Conservation (phyloP, 2,797 vertebrate species). For the Acomys russatus region DNA sequence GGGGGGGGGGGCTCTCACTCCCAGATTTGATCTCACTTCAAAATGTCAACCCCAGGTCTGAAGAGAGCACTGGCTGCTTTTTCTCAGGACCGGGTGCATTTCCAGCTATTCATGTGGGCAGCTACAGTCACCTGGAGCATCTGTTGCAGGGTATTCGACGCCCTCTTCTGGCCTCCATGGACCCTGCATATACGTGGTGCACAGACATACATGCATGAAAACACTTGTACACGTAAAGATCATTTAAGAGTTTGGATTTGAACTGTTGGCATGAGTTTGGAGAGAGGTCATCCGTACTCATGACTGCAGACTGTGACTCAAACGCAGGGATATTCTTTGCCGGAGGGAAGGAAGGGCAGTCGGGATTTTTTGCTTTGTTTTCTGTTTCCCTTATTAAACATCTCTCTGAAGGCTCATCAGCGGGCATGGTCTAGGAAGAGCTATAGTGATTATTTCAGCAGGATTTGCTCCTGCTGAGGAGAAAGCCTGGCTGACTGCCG, state of each 20-base stretch:
- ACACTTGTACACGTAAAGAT: neutral
- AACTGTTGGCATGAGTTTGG: neutral
- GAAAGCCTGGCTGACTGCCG: neutral
- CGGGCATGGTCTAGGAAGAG: neutral
- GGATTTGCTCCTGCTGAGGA: constrained; percentile 23
- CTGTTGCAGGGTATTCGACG: neutral
- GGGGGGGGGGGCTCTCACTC: neutral
- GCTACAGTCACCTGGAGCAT: neutral
- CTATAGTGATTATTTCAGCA: neutral
- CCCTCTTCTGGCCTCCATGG: neutral
- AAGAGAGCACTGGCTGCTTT: neutral
- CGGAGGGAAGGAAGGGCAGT: neutral
- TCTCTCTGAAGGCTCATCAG: neutral
- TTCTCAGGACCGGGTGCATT: neutral
- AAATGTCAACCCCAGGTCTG: neutral
- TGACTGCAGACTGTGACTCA: neutral
- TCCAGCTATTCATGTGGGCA: neutral
- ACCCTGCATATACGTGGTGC: too few relatives aligned
- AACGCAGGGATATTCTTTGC: neutral
- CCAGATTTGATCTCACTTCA: neutral
- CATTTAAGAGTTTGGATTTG: neutral
- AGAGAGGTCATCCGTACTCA: neutral
- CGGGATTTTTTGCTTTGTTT: neutral
- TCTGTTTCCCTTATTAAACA: neutral
- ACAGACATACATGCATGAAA: neutral